Conservation (phyloP, 2,113 vertebrate species). For the Piprites chloris region DNA sequence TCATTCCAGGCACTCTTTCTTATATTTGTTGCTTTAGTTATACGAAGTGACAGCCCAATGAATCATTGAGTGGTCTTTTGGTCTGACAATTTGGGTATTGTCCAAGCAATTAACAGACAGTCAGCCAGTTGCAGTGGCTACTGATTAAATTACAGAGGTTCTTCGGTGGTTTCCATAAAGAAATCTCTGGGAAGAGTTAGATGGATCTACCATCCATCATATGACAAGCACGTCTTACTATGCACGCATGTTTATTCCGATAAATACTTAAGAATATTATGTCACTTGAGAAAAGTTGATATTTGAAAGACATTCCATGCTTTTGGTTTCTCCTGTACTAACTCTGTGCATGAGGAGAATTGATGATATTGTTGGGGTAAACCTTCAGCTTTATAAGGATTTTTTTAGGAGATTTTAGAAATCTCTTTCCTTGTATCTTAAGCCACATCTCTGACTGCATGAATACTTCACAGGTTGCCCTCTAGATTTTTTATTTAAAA, state of each 20-base stretch:
- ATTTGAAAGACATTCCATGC: neutral
- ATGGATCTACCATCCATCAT: neutral
- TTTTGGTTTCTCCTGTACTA: neutral
- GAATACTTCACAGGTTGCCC: neutral
- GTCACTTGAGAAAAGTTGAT: neutral
- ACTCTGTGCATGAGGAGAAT: neutral
- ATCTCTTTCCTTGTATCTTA: neutral
- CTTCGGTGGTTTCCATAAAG: slow-evolving; percentile 35
- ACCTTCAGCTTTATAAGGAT: neutral
- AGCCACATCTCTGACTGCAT: neutral
- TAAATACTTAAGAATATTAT: neutral
- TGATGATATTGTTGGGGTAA: neutral
- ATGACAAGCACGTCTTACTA: neutral
- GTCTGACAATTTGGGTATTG: slow-evolving; percentile 39
- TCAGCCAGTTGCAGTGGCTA: neutral
- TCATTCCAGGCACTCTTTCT: neutral
- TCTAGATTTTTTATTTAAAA: neutral
- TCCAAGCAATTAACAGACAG: slow-evolving; percentile 45
- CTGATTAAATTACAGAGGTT: slow-evolving; percentile 39
- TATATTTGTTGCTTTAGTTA: slow-evolving; percentile 54
- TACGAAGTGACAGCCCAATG: slow-evolving; percentile 54
- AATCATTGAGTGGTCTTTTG: slow-evolving; percentile 42
- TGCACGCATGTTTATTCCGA: neutral
- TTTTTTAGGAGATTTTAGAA: neutral
- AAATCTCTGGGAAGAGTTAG: slow-evolving; percentile 12